A percentile compares a stretch with the other conserved stretches of the same genome.
Evolutionary conservation across 2,797 vertebrate species (phyloP).

Genomic region (Pseudotriccus pelzelni): DNA sequence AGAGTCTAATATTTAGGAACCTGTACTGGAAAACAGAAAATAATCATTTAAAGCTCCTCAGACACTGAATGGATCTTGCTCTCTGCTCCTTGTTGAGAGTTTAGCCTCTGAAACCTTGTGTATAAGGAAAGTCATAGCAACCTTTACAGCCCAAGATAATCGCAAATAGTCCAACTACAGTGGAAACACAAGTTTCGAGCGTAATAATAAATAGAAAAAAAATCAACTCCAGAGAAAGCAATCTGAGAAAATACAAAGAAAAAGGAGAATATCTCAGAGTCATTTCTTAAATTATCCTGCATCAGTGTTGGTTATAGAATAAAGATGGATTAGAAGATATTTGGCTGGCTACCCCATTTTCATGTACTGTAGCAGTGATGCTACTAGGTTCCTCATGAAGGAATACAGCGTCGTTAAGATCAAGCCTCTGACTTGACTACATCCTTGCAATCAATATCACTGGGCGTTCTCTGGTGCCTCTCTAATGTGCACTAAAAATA

Average conservation of each 20-base stretch:
- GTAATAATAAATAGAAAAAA: background rate
- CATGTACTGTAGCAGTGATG: background rate
- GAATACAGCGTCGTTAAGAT: background rate
- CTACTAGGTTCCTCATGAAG: background rate
- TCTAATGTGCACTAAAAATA: background rate
- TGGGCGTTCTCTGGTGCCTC: background rate
- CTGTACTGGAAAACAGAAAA: background rate
- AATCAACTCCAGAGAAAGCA: background rate
- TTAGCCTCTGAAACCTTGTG: background rate
- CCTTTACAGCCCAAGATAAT: background rate
- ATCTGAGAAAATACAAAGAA: background rate
- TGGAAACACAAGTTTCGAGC: background rate
- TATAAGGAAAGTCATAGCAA: background rate
- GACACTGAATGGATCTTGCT: background rate
- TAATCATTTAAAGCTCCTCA: background rate
- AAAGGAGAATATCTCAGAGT: background rate
- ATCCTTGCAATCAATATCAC: rapidly evolving
- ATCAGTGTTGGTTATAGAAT: background rate
- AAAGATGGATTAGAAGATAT: background rate
- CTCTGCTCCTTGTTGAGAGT: background rate
- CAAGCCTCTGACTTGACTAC: background rate
- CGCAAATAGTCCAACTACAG: background rate
- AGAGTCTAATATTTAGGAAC: background rate
- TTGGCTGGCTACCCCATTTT: background rate
- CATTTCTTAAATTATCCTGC: background rate